Evolutionary conservation across 2,113 vertebrate species (phyloP).

Genomic region (western clawed frog (Xenopus tropicalis)): UCB_Xtro_10.0 CM004443.2:45791001-45791500

Average conservation of each 20-base stretch:
- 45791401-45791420: neutral
- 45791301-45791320: neutral
- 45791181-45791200: neutral
- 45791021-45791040: constrained; percentile 53
- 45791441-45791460: neutral
- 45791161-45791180: neutral
- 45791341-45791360: neutral
- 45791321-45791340: neutral
- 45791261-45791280: neutral
- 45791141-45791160: neutral
- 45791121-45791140: constrained; percentile 55
- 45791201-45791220: neutral
- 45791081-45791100: constrained; percentile 61
- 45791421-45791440: neutral
- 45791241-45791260: neutral
- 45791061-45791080: constrained; percentile 72
- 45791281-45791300: neutral
- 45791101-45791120: constrained; percentile 66
- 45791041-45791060: constrained; percentile 61
- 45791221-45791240: neutral
- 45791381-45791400: neutral
- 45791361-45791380: neutral
- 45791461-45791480: neutral
- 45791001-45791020: constrained; percentile 54
- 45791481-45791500: neutral